phyloP scores from a whole-genome alignment of 2,797 vertebrate genomes.

The Betta splendens region DNA sequence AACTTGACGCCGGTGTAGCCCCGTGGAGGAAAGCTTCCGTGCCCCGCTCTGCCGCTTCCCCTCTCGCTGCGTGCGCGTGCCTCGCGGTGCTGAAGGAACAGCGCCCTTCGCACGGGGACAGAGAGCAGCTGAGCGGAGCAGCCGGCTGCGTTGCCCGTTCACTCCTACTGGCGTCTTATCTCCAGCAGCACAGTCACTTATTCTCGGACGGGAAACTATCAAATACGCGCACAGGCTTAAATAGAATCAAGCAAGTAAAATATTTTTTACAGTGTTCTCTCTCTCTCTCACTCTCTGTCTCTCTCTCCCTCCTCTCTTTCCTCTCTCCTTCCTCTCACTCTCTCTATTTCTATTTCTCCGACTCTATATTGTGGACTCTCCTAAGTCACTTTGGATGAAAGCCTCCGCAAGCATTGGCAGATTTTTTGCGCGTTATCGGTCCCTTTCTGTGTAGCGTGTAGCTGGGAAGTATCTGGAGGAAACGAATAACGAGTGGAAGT shows the following conservation, averaged over 20 bases:
- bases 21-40: neutral
- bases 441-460: constrained; percentile 35
- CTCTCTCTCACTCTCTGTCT: constrained; percentile 1
- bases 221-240: constrained; percentile 7
- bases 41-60: too few relatives aligned
- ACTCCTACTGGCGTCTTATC: constrained; percentile 26
- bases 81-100: constrained; percentile 62
- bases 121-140: constrained; percentile 10
- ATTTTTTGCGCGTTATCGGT: constrained; percentile 40
- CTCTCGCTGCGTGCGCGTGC: neutral
- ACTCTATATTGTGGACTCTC: constrained; percentile 52
- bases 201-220: constrained; percentile 18
- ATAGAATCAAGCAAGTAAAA: constrained; percentile 14
- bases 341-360: too few relatives aligned
- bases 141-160: constrained; percentile 7
- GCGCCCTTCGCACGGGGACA: constrained; percentile 28
- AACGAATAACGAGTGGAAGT: constrained; percentile 11
- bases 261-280: neutral
- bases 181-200: constrained; percentile 21
- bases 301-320: neutral
- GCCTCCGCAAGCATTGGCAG: constrained; percentile 50
- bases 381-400: constrained; percentile 64
- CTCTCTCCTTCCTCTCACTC: constrained; percentile 8
- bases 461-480: constrained; percentile 37
- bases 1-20: neutral